Evolutionary conservation across 2,888 invertebrate species (phyloP), one percentile per base, ranked within the genome.

Genomic region (Phania funesta): DNA sequence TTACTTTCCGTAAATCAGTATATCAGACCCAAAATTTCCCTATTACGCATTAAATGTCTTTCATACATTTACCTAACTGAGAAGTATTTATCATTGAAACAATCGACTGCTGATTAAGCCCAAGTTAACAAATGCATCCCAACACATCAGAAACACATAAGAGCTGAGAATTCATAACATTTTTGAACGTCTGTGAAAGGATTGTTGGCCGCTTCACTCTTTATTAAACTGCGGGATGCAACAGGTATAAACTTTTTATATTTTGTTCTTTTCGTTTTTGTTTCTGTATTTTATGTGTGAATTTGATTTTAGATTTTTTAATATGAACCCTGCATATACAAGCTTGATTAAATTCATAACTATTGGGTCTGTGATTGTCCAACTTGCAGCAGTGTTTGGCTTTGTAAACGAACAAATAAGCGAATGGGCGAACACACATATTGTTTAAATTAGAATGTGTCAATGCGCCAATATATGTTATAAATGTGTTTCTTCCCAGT

Each of bases 401-500:
- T 29, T 44, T 32, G 18, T 38, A 11, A 67, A 48, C 24, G 20
- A 79, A n/a, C n/a, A n/a, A n/a, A n/a, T n/a, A n/a, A n/a, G n/a
- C n/a, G n/a, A n/a, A n/a, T n/a, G n/a, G n/a, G n/a, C n/a, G n/a
- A n/a, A 74, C 67, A 32, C 26, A 50, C 44, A 56, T 41, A 67
- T 58, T 8, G 22, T 70, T 56, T 62, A 62, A 77, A 74, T 68
- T 77, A 78, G 78, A 78, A 75, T 78, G 78, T 82, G 82, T 82
- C 82, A 82, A 70, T 82, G 82, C 82, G 70, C 65, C 82, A 82
- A 78, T 70, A 64, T 52, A 65, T 41, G 62, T 82, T 78, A 82
- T 82, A 78, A 78, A 82, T 78, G 74, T 58, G 78, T 78, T 82
- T 70, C 64, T 65, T 74, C 78, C 68, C 82, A 70, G 82, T 82